These are phyloP conservation scores for Mimumesa dahlbomi DNA, from an alignment of 2,888 invertebrate species.

Conservation along the genomic window DNA sequence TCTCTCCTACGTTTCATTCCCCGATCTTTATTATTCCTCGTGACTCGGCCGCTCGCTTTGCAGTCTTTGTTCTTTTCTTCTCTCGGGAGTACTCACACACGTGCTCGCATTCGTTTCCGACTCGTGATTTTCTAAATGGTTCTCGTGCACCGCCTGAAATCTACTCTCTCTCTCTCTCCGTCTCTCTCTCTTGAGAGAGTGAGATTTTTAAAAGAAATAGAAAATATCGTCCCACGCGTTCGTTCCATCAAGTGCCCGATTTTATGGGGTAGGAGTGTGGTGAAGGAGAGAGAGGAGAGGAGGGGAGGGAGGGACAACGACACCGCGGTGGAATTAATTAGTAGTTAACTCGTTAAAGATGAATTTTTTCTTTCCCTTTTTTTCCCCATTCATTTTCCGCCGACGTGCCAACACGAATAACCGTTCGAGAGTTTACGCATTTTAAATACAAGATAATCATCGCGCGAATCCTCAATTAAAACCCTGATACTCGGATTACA, in stretches of 20 bases:
- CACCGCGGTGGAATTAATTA: too few species aligned
- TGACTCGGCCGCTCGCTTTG: constrained; percentile 43
- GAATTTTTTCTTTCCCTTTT: too few species aligned
- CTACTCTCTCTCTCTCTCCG: background rate
- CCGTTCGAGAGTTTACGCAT: constrained; percentile 5
- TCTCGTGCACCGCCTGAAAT: constrained; percentile 35
- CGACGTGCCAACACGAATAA: background rate
- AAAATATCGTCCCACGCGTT: constrained; percentile 13
- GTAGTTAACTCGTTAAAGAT: too few species aligned
- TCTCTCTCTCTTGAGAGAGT: constrained; percentile 1
- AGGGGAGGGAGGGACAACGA: too few species aligned
- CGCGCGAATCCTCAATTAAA: constrained; percentile 35
- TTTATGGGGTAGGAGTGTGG: too few species aligned
- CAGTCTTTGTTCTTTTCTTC: constrained; percentile 50
- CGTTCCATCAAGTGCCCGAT: too few species aligned
- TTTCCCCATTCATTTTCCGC: too few species aligned
- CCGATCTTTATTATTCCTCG: constrained; percentile 62
- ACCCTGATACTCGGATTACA: constrained; percentile 38
- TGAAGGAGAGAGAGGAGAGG: too few species aligned
- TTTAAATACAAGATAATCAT: constrained; percentile 33
- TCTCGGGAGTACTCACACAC: constrained; percentile 27
- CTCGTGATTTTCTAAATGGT: constrained; percentile 55
- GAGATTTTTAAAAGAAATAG: constrained; percentile 17
- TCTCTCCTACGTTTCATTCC: constrained; percentile 37
- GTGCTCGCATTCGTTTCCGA: constrained; percentile 28